These are phyloP conservation scores for Zygogramma bicolorata DNA, from an alignment of 2,888 invertebrate species.

Conservation along the genomic window DNA sequence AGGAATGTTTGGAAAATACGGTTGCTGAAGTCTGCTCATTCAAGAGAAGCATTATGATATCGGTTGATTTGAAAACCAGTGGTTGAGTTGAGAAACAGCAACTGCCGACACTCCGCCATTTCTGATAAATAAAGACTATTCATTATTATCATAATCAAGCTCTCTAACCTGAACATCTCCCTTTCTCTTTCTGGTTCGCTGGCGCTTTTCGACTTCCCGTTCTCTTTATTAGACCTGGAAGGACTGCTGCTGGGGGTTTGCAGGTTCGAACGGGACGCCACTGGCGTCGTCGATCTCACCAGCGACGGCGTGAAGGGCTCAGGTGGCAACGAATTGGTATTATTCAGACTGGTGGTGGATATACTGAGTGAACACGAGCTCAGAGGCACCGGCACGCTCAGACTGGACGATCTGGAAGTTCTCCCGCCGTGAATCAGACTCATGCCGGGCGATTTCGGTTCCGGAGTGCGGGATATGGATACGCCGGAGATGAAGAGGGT, in stretches of 20 bases:
- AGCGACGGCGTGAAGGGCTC: conserved; percentile 64
- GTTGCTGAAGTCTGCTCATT: too few relatives aligned
- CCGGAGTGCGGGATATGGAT: conserved; percentile 70
- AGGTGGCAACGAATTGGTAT: conserved; percentile 56
- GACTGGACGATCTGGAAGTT: conserved; percentile 51
- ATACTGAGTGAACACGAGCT: conserved; percentile 63
- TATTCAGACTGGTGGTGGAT: conserved; percentile 63
- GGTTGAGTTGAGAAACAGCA: too few relatives aligned
- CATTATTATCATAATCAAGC: not conserved
- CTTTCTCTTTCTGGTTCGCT: conserved; percentile 69
- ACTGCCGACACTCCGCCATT: too few relatives aligned
- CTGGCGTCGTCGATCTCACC: conserved; percentile 63
- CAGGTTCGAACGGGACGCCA: conserved; percentile 58
- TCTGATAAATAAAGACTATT: too few relatives aligned
- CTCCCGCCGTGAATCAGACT: conserved; percentile 64
- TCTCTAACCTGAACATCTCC: conserved; percentile 64
- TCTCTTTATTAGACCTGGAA: conserved; percentile 54
- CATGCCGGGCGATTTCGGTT: conserved; percentile 67
- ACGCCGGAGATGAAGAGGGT: conserved; percentile 72
- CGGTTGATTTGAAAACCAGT: too few relatives aligned
- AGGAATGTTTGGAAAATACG: too few relatives aligned
- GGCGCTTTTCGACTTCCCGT: conserved; percentile 68
- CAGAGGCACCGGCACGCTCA: conserved; percentile 67
- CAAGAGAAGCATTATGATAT: too few relatives aligned
- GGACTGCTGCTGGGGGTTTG: conserved; percentile 61